A percentile compares a stretch with the other conserved stretches of the same genome.
phyloP scores from a whole-genome alignment of 1,140 invertebrate genomes.

The Drosophila pruinosa region DNA sequence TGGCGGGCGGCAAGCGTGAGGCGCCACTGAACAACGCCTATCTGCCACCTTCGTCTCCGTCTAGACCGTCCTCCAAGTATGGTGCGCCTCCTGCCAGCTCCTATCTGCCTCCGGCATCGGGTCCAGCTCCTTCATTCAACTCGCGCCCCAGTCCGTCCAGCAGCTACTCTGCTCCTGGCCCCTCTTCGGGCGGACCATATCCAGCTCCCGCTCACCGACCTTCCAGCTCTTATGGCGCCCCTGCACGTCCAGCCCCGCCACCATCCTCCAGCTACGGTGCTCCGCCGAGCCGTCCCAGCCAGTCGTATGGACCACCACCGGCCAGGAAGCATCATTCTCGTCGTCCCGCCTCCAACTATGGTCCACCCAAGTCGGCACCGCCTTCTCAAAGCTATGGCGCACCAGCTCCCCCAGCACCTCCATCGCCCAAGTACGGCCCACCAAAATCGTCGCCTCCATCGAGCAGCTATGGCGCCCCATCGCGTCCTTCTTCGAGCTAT shows the following conservation, averaged over 20 bases:
- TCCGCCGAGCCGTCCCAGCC: conserved; percentile 73
- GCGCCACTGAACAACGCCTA: conserved; percentile 68
- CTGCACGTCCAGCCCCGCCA: conserved; percentile 75
- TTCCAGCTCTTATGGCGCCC: conserved; percentile 83
- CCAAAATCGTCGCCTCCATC: conserved; percentile 81
- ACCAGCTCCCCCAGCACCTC: conserved; percentile 80
- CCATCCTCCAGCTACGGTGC: conserved; percentile 82
- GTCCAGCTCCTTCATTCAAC: conserved; percentile 73
- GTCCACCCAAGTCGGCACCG: conserved; percentile 67
- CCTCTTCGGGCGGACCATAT: conserved; percentile 69
- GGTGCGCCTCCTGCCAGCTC: conserved; percentile 67
- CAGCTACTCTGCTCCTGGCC: conserved; percentile 83
- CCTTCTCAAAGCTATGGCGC: conserved; percentile 83
- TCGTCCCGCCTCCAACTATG: conserved; percentile 77
- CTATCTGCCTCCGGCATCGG: conserved; percentile 77
- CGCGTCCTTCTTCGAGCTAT: conserved; percentile 77
- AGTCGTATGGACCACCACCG: conserved; percentile 81
- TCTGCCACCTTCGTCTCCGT: conserved; percentile 48
- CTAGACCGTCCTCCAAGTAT: conserved; percentile 55
- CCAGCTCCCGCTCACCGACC: conserved; percentile 77
- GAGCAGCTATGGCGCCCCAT: conserved; percentile 67
- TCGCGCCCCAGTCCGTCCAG: conserved; percentile 81
- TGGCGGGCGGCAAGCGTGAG: conserved; percentile 62
- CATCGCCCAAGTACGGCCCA: conserved; percentile 83
- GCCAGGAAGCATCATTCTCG: conserved; percentile 51